Evolutionary conservation across 2,797 vertebrate species (phyloP), one percentile per base, ranked within the genome.

Genomic region (Aselliscus stoliczkanus): DNA sequence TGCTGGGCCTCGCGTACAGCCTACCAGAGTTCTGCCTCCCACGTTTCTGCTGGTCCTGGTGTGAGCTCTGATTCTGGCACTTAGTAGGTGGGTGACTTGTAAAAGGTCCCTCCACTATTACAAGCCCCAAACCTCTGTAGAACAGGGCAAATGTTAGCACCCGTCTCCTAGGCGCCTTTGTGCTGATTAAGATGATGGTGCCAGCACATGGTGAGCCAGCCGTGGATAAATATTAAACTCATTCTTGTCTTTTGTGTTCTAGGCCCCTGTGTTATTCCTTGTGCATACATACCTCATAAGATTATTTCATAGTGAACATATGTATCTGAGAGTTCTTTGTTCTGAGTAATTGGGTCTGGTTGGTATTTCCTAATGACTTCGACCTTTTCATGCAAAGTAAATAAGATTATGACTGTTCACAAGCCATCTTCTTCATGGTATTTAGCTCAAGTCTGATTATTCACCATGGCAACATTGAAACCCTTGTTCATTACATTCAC

Each of bases 281-380:
- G 56, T 56, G n/a, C 9, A 1, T 31, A 11, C 6, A 11, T 8
- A 7, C 4, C 29, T 76, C 81, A 6, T 60, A 9, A 65, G 72
- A 25, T 80, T 50, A 42, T n/a, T 89, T 65, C 75, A 15, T 37
- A 9, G 15, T 39, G 25, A 76, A 39, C 47, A 0, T 31, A 31
- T 34, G 80, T 34, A 23, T 73, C 31, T 50, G 14, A 76, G 10
- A 85, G 39, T 23, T 29, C 5, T 47, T 44, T 50, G 27, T 81
- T 56, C 44, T 80, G 70, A 62, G 29, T 60, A 37, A 21, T 70
- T n/a, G 42, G 42, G 39, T 23, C 42, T 58, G 20, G 47, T 54
- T 88, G 60, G 47, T n/a, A 17, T 80, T 62, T 27, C 83, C 83
- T 94, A 10, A 52, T 44, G 27, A 47, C 47, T 88, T 21, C 88